A percentile compares a stretch with the other conserved stretches of the same genome.
These are phyloP conservation scores for Ammodramus savannarum DNA, from an alignment of 2,113 vertebrate species.

Conservation along the genomic window DNA sequence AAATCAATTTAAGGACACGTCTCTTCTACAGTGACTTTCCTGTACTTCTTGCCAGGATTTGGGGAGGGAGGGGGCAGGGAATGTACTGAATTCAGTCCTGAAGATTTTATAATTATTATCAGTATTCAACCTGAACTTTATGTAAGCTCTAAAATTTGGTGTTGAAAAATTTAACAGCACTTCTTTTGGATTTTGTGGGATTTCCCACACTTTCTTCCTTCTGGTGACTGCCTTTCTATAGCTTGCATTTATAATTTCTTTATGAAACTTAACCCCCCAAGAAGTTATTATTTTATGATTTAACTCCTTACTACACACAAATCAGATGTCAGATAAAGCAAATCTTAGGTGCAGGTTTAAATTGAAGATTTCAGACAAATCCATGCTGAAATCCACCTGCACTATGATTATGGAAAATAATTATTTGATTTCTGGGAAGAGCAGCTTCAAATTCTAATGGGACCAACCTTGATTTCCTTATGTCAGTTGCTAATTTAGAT, in stretches of 20 bases:
- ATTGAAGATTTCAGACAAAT: neutral
- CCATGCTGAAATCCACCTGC: neutral
- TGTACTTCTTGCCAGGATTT: neutral
- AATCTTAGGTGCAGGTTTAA: neutral
- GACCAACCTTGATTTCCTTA: neutral
- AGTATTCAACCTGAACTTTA: neutral
- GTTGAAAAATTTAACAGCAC: neutral
- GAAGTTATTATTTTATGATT: neutral
- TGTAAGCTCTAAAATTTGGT: neutral
- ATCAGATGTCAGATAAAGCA: neutral
- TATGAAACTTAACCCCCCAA: fast-evolving
- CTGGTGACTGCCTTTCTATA: neutral
- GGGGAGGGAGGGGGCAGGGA: fast-evolving
- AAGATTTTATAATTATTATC: neutral
- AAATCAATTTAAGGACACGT: neutral
- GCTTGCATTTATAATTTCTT: neutral
- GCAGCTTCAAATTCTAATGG: neutral
- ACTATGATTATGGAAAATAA: neutral
- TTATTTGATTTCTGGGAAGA: neutral
- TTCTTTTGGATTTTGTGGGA: neutral
- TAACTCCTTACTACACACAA: neutral
- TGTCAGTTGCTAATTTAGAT: neutral
- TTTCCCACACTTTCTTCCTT: neutral
- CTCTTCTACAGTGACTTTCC: neutral
- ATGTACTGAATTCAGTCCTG: neutral